phyloP scores from a whole-genome alignment of 2,888 invertebrate genomes.

The Adelognathus sp. region DNA sequence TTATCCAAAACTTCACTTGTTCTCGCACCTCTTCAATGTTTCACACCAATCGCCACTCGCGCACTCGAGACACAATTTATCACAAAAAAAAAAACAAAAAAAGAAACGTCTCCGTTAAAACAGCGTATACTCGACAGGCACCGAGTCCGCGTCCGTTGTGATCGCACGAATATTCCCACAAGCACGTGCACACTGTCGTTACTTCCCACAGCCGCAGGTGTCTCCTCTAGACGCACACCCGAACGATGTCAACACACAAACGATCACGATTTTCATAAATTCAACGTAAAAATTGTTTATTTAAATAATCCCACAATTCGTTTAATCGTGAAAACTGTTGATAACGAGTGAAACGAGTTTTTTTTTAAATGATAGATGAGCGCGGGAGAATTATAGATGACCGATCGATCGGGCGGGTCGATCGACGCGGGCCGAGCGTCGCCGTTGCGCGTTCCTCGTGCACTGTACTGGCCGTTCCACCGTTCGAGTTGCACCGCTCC shows the following conservation, averaged over 20 bases:
- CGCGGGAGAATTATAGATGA: neutral
- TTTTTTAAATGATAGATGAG: neutral
- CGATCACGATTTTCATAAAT: too few species aligned
- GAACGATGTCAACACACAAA: too few species aligned
- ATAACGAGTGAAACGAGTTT: neutral
- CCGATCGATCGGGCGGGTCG: conserved; percentile 51
- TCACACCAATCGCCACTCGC: neutral
- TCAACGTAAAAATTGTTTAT: too few species aligned
- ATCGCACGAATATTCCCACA: too few species aligned
- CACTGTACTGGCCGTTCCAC: conserved; percentile 46
- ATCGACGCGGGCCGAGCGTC: conserved; percentile 51
- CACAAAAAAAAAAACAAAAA: neutral
- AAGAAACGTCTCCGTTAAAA: too few species aligned
- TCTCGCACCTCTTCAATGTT: neutral
- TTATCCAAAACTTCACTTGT: conserved; percentile 86
- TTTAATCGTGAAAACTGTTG: neutral
- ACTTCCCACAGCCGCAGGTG: too few species aligned
- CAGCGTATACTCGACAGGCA: too few species aligned
- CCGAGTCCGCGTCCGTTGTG: too few species aligned
- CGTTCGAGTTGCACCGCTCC: conserved; percentile 28
- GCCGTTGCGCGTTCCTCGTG: conserved; percentile 53
- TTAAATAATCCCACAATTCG: too few species aligned
- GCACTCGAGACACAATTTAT: neutral
- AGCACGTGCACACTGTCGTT: too few species aligned
- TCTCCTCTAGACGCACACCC: too few species aligned